Evolutionary conservation across 2,888 invertebrate genomes (phyloP).

Genomic region (Sipha maydis): DNA sequence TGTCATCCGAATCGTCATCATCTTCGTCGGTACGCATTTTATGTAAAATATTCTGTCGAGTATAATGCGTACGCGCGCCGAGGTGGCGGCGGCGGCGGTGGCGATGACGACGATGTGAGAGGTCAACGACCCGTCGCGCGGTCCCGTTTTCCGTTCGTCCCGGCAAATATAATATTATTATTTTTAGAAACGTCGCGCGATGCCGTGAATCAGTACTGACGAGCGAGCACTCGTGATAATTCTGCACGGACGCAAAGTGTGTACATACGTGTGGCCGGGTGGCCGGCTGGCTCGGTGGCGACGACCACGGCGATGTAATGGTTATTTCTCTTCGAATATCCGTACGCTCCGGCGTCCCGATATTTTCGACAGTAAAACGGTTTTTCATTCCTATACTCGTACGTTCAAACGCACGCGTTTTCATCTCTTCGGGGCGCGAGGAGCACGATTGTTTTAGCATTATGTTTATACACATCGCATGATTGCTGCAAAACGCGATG

Average conservation of each 20-base stretch:
- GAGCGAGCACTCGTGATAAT: not conserved
- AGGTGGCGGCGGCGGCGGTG: not conserved
- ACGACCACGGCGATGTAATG: too few species aligned
- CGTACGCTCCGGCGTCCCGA: too few species aligned
- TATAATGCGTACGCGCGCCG: not conserved
- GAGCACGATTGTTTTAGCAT: too few species aligned
- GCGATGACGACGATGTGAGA: not conserved
- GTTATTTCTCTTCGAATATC: too few species aligned
- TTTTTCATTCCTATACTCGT: too few species aligned
- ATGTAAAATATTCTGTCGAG: not conserved
- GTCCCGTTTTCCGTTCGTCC: slow-evolving; percentile 45
- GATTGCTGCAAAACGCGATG: too few species aligned
- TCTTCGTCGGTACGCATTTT: not conserved
- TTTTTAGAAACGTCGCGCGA: slow-evolving; percentile 37
- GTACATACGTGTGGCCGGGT: too few species aligned
- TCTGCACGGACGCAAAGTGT: not conserved
- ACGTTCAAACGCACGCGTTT: too few species aligned
- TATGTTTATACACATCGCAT: too few species aligned
- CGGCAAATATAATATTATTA: slow-evolving; percentile 41
- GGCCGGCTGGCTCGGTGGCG: not conserved
- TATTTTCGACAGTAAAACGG: too few species aligned
- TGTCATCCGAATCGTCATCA: not conserved
- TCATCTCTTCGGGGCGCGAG: too few species aligned
- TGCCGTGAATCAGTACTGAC: not conserved
- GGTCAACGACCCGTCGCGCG: slow-evolving; percentile 35